phyloP scores from a whole-genome alignment of 2,888 invertebrate species.

The Iphiclides podalirius region DNA sequence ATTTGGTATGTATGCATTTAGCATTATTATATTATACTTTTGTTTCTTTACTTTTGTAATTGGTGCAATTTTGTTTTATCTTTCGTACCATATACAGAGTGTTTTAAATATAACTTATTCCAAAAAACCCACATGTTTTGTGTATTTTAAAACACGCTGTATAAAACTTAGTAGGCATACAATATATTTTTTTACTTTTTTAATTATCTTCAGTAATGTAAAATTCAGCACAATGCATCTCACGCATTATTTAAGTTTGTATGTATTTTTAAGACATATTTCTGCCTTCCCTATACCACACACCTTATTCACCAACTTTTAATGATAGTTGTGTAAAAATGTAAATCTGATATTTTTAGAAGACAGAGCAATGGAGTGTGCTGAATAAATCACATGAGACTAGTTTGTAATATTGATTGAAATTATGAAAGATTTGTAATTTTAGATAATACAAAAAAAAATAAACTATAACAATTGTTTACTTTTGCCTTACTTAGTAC shows the following conservation, averaged over 20 bases:
- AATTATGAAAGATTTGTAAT: constrained; percentile 76
- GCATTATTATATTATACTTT: neutral
- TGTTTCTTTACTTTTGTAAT: constrained; percentile 1
- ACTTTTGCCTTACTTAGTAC: neutral
- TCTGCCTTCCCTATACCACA: constrained; percentile 16
- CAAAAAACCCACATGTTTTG: neutral
- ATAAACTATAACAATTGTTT: constrained; percentile 22
- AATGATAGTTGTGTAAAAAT: constrained; percentile 65
- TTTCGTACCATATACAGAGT: neutral
- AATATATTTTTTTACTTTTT: constrained; percentile 11
- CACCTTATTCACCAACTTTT: constrained; percentile 25
- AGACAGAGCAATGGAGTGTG: constrained; percentile 53
- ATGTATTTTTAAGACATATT: constrained; percentile 17
- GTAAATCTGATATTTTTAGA: constrained; percentile 76
- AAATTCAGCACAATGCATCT: constrained; percentile 20
- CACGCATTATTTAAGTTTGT: too few species aligned
- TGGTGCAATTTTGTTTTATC: constrained; percentile 7
- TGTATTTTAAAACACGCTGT: constrained; percentile 14
- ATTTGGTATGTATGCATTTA: constrained; percentile 2
- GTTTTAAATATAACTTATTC: constrained; percentile 2
- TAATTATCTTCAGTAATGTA: constrained; percentile 7
- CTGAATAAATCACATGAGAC: constrained; percentile 64
- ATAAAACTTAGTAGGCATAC: constrained; percentile 13
- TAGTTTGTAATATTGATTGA: constrained; percentile 64
- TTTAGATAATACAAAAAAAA: constrained; percentile 70